Conservation (phyloP, 1,140 invertebrate genomes). For the Solenopsis fugax region DNA sequence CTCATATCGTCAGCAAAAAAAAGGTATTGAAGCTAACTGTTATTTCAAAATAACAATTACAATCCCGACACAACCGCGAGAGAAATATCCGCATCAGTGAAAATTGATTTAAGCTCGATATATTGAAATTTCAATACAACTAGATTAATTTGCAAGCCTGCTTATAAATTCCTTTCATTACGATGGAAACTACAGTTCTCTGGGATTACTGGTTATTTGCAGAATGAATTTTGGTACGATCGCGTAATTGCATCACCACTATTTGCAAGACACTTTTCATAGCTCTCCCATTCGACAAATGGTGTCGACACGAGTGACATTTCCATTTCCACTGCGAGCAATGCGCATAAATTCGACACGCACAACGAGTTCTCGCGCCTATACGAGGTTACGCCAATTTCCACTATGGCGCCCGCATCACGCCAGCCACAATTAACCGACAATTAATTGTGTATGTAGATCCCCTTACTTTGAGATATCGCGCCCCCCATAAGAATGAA, state of each 20-base stretch:
- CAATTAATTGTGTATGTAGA: slow-evolving; percentile 70
- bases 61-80: slow-evolving; percentile 1
- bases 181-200: slow-evolving; percentile 27
- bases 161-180: slow-evolving; percentile 58
- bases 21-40: background rate
- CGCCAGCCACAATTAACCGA: slow-evolving; percentile 68
- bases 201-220: slow-evolving; percentile 44
- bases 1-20: background rate
- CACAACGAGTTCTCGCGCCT: slow-evolving; percentile 66
- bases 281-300: slow-evolving; percentile 41
- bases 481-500: slow-evolving; percentile 35
- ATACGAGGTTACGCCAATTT: slow-evolving; percentile 68
- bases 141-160: slow-evolving; percentile 48
- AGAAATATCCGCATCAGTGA: slow-evolving; percentile 30
- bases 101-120: slow-evolving; percentile 56
- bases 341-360: slow-evolving; percentile 70
- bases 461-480: slow-evolving; percentile 57
- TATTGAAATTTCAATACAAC: slow-evolving; percentile 43
- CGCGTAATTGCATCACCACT: slow-evolving; percentile 50
- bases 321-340: slow-evolving; percentile 51
- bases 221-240: slow-evolving; percentile 38
- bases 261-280: slow-evolving; percentile 60
- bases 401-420: slow-evolving; percentile 66
- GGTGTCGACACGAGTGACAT: slow-evolving; percentile 36
- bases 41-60: slow-evolving; percentile 33